Base-by-base conservation (phyloP, 1,140 invertebrate species). In the Caenorhabditis latens region DNA sequence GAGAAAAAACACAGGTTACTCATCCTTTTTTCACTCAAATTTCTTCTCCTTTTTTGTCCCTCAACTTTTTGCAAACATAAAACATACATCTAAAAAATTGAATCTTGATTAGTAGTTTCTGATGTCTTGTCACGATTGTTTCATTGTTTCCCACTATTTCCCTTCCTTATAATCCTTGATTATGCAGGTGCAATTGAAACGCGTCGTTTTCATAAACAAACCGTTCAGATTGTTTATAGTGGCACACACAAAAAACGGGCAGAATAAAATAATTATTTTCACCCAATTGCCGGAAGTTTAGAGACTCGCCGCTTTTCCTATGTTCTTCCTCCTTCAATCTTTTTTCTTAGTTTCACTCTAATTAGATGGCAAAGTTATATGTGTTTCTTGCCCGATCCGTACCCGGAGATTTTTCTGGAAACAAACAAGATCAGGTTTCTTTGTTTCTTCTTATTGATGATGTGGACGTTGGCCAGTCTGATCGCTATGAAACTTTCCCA, bases 171-270 rank as follows among this genome's bases (percentile, higher is more conserved):
- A 42, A 71, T n/a, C 43, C 65, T 71, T 46, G 42, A n/a, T 19
- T 43, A 2, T 48, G 71, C 71, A 79, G 71, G 71, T 79, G 71
- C 19, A 50, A 79, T 79, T 4, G 24, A 79, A 79, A 43, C 8
- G 65, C 71, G n/a, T 16, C n/a, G 11, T 79, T 79, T 24, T 24
- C 24, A 53, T 79, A 79, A 79, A 79, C 71, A 79, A 79, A 79
- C 46, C 8, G 71, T 79, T 79, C 46, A 24, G 24, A 19, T 79
- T 79, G 71, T 79, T 79, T 79, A 79, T 50, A 11, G 21, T 79
- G 43, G 42, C 24, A 50, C 46, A 71, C 50, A 79, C 43, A 43
- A 43, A 71, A 71, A 71, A 32, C 32, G 32, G 32, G 32, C 32
- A 32, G 32, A 32, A 32, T 32, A 32, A 32, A 32, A 32, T 32